Evolutionary conservation across 2,113 vertebrate genomes (phyloP), one percentile per base, ranked within the genome.

Genomic region (Mustela nigripes): DNA sequence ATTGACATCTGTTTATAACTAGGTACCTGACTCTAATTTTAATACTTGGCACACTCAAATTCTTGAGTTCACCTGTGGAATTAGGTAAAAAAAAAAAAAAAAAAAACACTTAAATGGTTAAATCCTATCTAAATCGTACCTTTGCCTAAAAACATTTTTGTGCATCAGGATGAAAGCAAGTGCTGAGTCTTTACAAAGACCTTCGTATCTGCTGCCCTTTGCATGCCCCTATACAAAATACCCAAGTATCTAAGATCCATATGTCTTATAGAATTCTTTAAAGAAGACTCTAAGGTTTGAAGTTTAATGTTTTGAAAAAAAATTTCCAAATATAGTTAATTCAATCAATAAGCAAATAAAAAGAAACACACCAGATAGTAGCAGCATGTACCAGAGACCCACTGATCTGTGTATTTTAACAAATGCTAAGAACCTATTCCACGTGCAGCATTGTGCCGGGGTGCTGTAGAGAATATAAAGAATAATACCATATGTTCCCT

Each of bases 281-380:
- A 48, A 31, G 50, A 94, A 36, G 50, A 63, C 10, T 89, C 31
- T 18, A n/a, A 79, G 81, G 71, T 93, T 92, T 94, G 88, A 92
- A 67, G 26, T 56, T 90, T 71, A 74, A 89, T 88, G 4, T 45
- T 95, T 90, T 78, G 19, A 86, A 94, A 95, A 19, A 81, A 45
- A 56, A 76, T 45, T 50, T 78, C 91, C 73, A 95, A 87, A 95
- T 45, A 84, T 16, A 74, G 50, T 18, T 65, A 45, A 81, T 36
- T 67, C 22, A 53, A 78, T 50, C 45, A 71, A 62, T 80, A 81
- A 73, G 21, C 69, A 95, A 67, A 91, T 94, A 50, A 91, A 96
- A 79, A 96, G 50, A 95, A 65, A 53, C 26, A 53, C 5, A 62
- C 16, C 11, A 84, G 69, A 73, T 28, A 69, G 62, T 56, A 39